Conservation (phyloP, 2,113 vertebrate species). For the Mobula hypostoma region DNA sequence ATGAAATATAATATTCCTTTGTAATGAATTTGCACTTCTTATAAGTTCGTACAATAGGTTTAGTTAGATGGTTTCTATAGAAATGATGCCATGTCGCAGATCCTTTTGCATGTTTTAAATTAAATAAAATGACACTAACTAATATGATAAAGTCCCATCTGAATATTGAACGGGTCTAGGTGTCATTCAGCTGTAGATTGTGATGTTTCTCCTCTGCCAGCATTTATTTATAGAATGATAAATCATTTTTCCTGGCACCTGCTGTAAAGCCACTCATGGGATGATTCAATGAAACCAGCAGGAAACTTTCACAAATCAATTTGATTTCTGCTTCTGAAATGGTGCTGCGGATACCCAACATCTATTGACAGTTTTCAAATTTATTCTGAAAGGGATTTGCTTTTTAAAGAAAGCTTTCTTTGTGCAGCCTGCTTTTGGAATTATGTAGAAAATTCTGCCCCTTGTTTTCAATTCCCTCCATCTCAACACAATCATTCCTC, state of each 20-base stretch:
- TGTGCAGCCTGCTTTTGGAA: neutral
- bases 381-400: neutral
- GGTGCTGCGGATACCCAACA: neutral
- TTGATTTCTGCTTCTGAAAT: neutral
- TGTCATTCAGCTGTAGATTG: neutral
- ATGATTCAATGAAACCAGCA: neutral
- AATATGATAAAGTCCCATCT: neutral
- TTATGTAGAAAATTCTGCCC: neutral
- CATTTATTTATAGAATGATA: slow-evolving; percentile 8
- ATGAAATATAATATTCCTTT: neutral
- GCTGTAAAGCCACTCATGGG: neutral
- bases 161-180: neutral
- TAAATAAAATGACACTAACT: neutral
- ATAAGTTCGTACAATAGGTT: neutral
- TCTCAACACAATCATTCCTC: too few species aligned
- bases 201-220: slow-evolving; percentile 22
- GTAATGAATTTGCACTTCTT: neutral
- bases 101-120: neutral
- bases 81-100: neutral
- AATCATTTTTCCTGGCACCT: slow-evolving; percentile 7
- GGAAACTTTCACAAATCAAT: slow-evolving; percentile 19
- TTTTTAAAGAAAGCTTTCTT: neutral
- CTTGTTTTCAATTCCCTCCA: neutral
- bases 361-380: neutral
- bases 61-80: neutral